Evolutionary conservation across 2,797 vertebrate genomes (phyloP).

Genomic region (Leucoraja ocellata): DNA sequence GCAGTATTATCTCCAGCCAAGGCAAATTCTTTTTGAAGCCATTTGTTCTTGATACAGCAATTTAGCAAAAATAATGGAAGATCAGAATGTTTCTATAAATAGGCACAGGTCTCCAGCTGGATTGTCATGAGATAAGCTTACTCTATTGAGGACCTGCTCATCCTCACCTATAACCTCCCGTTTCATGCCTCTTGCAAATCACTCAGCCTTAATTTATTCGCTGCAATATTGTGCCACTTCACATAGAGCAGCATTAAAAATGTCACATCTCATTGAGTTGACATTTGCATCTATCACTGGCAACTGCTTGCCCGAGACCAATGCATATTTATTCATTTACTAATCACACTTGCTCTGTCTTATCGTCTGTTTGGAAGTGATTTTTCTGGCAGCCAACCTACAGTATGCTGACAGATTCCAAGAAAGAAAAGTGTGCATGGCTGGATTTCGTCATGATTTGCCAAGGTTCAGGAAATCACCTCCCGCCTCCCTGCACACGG

Average conservation of each 20-base stretch:
- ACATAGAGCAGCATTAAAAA: background rate
- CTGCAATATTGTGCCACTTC: background rate
- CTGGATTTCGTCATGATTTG: background rate
- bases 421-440: background rate
- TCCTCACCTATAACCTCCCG: background rate
- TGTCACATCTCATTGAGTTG: background rate
- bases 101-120: background rate
- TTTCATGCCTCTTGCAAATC: background rate
- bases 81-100: background rate
- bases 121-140: background rate
- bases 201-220: background rate
- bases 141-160: background rate
- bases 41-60: background rate
- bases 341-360: background rate
- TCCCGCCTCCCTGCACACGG: background rate
- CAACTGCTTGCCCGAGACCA: background rate
- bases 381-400: background rate
- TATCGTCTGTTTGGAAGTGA: background rate
- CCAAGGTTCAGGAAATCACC: background rate
- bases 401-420: background rate
- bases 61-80: background rate
- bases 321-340: background rate
- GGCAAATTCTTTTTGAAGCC: background rate
- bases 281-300: background rate
- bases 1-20: background rate